Percentiles rank a stretch among this genome's conserved stretches.
These are phyloP conservation scores for Hyperoplus immaculatus DNA, from an alignment of 2,797 vertebrate genomes.

Conservation along the genomic window DNA sequence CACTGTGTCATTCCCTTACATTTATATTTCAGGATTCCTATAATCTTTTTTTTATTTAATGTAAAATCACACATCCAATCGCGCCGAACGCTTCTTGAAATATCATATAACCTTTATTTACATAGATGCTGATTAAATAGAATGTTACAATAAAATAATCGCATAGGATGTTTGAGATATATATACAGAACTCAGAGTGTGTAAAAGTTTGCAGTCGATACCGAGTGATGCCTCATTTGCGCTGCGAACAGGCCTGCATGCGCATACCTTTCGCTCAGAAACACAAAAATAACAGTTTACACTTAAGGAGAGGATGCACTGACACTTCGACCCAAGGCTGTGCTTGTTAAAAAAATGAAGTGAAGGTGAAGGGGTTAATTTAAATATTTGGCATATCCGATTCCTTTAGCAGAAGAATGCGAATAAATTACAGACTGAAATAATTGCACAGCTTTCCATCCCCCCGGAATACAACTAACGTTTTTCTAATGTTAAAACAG, in stretches of 20 bases:
- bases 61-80: constrained; percentile 63
- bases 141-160: constrained; percentile 89
- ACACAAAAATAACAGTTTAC: constrained; percentile 1
- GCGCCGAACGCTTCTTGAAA: constrained; percentile 77
- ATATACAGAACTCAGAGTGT: constrained; percentile 81
- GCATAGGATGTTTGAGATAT: constrained; percentile 83
- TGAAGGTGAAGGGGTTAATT: constrained; percentile 1
- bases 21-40: background rate
- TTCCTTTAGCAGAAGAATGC: constrained; percentile 66
- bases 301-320: constrained; percentile 41
- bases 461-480: constrained; percentile 27
- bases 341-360: constrained; percentile 12
- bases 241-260: constrained; percentile 50
- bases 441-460: constrained; percentile 73
- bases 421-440: constrained; percentile 58
- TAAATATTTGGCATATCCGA: constrained; percentile 73
- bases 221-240: constrained; percentile 28
- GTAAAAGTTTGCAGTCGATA: constrained; percentile 35
- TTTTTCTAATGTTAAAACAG: constrained; percentile 70
- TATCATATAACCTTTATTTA: constrained; percentile 91
- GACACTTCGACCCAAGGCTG: constrained; percentile 27
- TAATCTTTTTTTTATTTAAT: background rate
- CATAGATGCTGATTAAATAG: constrained; percentile 91
- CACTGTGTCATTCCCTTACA: too few relatives aligned
- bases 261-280: constrained; percentile 44